Conservation (phyloP, 2,888 invertebrate species). For the Augiades crinisus region DNA sequence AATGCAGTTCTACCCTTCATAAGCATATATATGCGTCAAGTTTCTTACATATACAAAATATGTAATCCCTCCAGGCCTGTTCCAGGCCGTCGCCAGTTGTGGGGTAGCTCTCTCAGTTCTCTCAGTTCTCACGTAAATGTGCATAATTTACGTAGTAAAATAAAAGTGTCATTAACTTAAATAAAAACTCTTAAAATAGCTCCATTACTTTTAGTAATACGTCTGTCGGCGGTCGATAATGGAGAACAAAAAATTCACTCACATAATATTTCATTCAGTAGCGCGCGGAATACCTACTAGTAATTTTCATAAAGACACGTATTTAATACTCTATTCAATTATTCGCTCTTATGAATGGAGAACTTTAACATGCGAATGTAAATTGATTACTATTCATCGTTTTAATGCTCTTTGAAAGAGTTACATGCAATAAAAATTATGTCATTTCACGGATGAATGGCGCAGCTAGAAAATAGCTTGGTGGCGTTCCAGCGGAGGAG, state of each 20-base stretch:
- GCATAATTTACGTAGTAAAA: background rate
- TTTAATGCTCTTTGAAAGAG: slow-evolving; percentile 22
- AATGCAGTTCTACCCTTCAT: too few species aligned
- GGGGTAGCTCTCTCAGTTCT: too few species aligned
- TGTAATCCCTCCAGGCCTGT: too few species aligned
- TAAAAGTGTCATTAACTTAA: slow-evolving; percentile 20
- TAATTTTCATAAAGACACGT: slow-evolving; percentile 21
- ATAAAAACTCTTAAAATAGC: slow-evolving; percentile 6
- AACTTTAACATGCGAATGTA: slow-evolving; percentile 22
- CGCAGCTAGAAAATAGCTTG: slow-evolving; percentile 13
- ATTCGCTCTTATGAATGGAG: slow-evolving; percentile 24
- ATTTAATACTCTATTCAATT: slow-evolving; percentile 21
- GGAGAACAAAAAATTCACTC: slow-evolving; percentile 14
- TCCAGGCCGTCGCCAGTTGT: too few species aligned
- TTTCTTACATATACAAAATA: too few species aligned
- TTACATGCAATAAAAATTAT: slow-evolving; percentile 26
- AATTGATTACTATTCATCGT: slow-evolving; percentile 24
- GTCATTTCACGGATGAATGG: slow-evolving; percentile 24
- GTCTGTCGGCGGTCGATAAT: slow-evolving; percentile 13
- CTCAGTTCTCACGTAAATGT: background rate
- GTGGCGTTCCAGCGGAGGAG: slow-evolving; percentile 2
- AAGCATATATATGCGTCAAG: too few species aligned
- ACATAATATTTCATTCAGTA: slow-evolving; percentile 16
- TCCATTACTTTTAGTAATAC: slow-evolving; percentile 18
- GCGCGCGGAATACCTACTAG: slow-evolving; percentile 7